phyloP scores from a whole-genome alignment of 2,113 vertebrate genomes.

The Gambusia affinis region DNA sequence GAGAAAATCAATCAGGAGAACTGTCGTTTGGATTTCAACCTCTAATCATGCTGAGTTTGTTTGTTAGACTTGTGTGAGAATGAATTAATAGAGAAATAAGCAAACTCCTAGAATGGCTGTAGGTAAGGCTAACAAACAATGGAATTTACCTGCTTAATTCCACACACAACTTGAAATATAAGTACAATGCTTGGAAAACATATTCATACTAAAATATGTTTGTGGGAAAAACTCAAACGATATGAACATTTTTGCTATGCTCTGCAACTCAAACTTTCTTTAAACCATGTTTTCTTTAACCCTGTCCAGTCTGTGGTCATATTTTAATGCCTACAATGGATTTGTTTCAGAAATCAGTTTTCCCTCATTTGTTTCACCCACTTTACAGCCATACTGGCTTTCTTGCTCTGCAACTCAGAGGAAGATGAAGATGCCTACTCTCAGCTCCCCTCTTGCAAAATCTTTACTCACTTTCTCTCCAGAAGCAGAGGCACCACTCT shows the following conservation, averaged over 20 bases:
- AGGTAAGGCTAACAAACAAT: background rate
- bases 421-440: background rate
- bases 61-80: background rate
- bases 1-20: background rate
- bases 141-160: background rate
- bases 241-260: background rate
- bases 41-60: background rate
- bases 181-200: background rate
- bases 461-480: conserved; percentile 94
- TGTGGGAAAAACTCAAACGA: background rate
- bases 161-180: background rate
- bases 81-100: background rate
- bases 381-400: background rate
- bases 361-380: too few relatives aligned
- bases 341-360: background rate
- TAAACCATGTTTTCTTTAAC: background rate
- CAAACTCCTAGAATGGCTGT: background rate
- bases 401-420: background rate
- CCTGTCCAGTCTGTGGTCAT: background rate
- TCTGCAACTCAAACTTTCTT: too few relatives aligned
- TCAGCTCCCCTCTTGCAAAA: background rate
- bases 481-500: conserved; percentile 99
- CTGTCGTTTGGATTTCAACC: background rate
- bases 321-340: background rate
- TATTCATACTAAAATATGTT: background rate